Evolutionary conservation across 37 sponge, comb jelly and placozoan genomes (phyloP).

Genomic region (Aplysina aerophoba): DNA sequence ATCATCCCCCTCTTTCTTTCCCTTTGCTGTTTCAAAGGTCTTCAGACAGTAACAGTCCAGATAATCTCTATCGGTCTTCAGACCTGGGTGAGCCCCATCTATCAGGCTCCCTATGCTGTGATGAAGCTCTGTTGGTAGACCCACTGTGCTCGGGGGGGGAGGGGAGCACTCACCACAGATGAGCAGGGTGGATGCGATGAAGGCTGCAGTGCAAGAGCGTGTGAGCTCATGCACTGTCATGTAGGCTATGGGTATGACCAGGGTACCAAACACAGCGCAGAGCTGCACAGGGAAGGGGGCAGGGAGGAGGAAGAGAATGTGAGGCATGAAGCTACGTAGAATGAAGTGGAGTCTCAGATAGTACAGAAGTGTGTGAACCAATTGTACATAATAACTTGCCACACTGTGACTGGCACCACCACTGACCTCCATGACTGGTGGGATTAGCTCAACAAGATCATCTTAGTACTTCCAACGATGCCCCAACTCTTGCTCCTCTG

Average conservation of each 20-base stretch:
- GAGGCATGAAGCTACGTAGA: slow-evolving; percentile 11
- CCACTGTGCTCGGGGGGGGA: too few species aligned
- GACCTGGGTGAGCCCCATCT: too few species aligned
- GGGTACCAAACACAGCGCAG: slow-evolving; percentile 85
- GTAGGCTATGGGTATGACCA: slow-evolving; percentile 77
- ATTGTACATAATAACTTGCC: too few species aligned
- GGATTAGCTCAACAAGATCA: too few species aligned
- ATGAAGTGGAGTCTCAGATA: not conserved
- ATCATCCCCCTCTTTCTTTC: too few species aligned
- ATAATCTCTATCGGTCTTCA: too few species aligned
- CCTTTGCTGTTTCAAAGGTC: too few species aligned
- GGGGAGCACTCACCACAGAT: slow-evolving; percentile 92
- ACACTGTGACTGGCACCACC: too few species aligned
- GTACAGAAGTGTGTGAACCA: not conserved
- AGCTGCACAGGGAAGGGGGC: slow-evolving; percentile 40
- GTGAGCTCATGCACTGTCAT: slow-evolving; percentile 87
- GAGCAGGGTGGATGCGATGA: slow-evolving; percentile 59
- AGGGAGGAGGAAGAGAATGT: not conserved
- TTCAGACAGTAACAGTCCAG: too few species aligned
- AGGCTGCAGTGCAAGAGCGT: slow-evolving; percentile 73
- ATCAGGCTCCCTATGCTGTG: too few species aligned
- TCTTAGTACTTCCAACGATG: not conserved
- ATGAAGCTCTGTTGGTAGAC: too few species aligned
- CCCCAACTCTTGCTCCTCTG: not conserved
- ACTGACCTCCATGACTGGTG: too few species aligned